These are phyloP conservation scores for Willisornis vidua DNA, from an alignment of 2,113 vertebrate species.

Conservation along the genomic window DNA sequence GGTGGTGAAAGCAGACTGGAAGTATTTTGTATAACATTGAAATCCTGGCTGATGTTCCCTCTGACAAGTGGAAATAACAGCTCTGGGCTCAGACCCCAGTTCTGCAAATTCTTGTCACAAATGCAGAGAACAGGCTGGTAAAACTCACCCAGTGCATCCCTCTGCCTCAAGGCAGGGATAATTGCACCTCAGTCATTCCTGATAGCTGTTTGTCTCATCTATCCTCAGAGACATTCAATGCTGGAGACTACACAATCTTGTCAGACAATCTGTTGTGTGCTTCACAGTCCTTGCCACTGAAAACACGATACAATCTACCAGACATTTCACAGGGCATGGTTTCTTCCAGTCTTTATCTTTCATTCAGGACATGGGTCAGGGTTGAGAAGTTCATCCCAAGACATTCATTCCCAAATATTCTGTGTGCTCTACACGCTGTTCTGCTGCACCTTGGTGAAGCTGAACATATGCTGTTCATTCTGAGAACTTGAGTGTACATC, in stretches of 20 bases:
- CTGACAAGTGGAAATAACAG: background rate
- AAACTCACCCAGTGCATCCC: background rate
- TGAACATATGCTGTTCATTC: background rate
- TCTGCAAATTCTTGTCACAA: background rate
- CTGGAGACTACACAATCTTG: constrained; percentile 30
- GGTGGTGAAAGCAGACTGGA: background rate
- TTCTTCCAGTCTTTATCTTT: background rate
- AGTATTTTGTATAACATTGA: background rate
- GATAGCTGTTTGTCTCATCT: background rate
- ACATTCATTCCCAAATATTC: background rate
- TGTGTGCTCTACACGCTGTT: background rate
- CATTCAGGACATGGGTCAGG: background rate
- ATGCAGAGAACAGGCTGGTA: background rate
- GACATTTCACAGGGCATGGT: background rate
- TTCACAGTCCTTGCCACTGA: constrained; percentile 4
- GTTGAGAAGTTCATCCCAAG: background rate
- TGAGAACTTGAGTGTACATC: background rate
- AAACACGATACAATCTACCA: background rate
- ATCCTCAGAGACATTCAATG: background rate
- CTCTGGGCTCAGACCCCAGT: background rate
- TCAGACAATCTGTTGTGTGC: constrained; percentile 38
- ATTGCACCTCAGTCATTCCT: background rate
- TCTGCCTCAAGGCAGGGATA: background rate
- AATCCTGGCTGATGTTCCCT: background rate
- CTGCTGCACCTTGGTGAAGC: background rate